phyloP scores from a whole-genome alignment of 2,888 invertebrate genomes.

The Pollenia angustigena region DNA sequence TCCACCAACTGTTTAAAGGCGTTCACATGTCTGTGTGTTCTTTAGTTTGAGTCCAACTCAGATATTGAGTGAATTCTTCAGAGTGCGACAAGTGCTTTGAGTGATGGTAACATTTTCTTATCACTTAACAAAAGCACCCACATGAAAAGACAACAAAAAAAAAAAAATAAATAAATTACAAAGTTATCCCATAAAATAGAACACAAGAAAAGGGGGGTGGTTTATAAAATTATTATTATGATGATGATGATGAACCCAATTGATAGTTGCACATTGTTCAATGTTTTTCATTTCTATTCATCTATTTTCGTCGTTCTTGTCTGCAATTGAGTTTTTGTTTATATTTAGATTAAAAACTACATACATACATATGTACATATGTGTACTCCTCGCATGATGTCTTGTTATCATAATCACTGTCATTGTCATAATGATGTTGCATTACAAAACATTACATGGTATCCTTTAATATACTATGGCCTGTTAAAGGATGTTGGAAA shows the following conservation, averaged over 20 bases:
- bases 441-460: constrained; percentile 48
- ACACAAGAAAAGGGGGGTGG: constrained; percentile 22
- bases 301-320: constrained; percentile 50
- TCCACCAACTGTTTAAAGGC: constrained; percentile 26
- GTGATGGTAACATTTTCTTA: constrained; percentile 76
- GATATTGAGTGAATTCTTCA: constrained; percentile 63
- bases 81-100: constrained; percentile 63
- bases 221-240: constrained; percentile 32
- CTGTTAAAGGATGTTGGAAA: neutral
- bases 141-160: constrained; percentile 40
- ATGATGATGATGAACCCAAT: constrained; percentile 52
- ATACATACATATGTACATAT: constrained; percentile 34
- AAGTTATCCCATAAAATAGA: constrained; percentile 14
- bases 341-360: constrained; percentile 65
- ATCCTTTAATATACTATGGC: constrained; percentile 33
- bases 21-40: constrained; percentile 57
- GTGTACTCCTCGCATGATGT: constrained; percentile 44
- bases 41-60: constrained; percentile 32
- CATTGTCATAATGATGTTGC: constrained; percentile 59
- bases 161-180: constrained; percentile 9
- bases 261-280: constrained; percentile 58
- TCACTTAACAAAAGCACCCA: constrained; percentile 68
- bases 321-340: constrained; percentile 65
- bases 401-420: constrained; percentile 58
- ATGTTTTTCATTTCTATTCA: constrained; percentile 42